These are phyloP conservation scores for Hyperoodon ampullatus DNA, from an alignment of 2,113 vertebrate genomes.

Conservation along the genomic window DNA sequence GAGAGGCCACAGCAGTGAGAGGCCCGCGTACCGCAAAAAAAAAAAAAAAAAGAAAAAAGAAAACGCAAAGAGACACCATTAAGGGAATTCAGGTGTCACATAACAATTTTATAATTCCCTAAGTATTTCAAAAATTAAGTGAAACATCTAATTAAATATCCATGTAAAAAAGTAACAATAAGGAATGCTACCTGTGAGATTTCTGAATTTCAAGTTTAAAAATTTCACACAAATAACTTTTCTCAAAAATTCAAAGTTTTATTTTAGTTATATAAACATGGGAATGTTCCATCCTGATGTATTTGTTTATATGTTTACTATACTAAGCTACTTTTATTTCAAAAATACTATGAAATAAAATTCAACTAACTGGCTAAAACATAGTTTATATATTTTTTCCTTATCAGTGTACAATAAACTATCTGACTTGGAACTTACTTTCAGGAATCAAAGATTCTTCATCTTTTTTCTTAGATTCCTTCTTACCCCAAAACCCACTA, in stretches of 20 bases:
- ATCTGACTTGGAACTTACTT: constrained; percentile 84
- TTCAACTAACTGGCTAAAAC: not conserved
- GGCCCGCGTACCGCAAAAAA: too few species aligned
- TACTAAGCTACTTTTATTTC: not conserved
- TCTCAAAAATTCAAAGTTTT: constrained; percentile 24
- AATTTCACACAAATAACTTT: constrained; percentile 33
- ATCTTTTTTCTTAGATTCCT: constrained; percentile 91
- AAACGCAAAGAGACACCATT: not conserved
- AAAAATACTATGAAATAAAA: constrained; percentile 28
- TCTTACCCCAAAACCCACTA: constrained; percentile 91
- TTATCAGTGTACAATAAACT: not conserved
- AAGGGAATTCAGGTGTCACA: not conserved
- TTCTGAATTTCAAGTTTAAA: constrained; percentile 12
- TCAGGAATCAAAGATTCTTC: constrained; percentile 88
- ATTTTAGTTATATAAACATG: not conserved
- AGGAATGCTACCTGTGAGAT: not conserved
- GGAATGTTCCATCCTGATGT: not conserved
- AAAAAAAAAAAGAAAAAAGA: not conserved
- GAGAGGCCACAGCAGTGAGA: too few species aligned
- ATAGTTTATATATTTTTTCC: not conserved
- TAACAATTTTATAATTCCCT: not conserved
- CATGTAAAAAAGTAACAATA: constrained; percentile 1
- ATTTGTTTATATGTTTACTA: not conserved
- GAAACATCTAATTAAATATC: constrained; percentile 25
- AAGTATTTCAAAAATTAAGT: constrained; percentile 19